Evolutionary conservation across 2,113 vertebrate genomes (phyloP).

Genomic region (Ursus arctos): DNA sequence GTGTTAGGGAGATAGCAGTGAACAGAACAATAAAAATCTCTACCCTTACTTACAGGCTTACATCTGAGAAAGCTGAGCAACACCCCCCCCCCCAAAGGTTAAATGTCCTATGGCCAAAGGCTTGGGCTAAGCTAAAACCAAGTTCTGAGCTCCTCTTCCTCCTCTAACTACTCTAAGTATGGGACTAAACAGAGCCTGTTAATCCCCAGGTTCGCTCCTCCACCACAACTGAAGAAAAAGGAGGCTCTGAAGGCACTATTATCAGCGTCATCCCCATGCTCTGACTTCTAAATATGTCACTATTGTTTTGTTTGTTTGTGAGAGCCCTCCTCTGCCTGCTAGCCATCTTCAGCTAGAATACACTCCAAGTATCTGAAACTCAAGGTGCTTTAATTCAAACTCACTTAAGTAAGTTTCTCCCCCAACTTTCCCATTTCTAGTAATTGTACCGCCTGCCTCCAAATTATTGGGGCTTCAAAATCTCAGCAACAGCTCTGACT

Average conservation of each 20-base stretch:
- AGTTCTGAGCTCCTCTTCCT: neutral
- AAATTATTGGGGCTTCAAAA: neutral
- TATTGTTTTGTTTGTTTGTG: neutral
- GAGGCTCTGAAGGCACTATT: neutral
- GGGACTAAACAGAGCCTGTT: neutral
- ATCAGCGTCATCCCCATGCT: neutral
- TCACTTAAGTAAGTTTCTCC: neutral
- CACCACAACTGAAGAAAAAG: neutral
- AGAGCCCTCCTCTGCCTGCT: neutral
- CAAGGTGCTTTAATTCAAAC: neutral
- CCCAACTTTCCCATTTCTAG: neutral
- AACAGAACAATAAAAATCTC: constrained; percentile 24
- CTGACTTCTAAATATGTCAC: neutral
- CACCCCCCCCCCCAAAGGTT: neutral
- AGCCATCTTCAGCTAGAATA: neutral
- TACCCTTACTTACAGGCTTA: neutral
- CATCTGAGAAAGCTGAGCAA: neutral
- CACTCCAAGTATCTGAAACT: constrained; percentile 1
- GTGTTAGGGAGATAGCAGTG: neutral
- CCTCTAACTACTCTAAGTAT: neutral
- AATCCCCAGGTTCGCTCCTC: neutral
- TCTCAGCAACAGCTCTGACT: neutral
- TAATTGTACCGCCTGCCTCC: neutral
- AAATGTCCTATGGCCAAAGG: neutral
- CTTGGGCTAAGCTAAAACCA: neutral